Evolutionary conservation across 1,140 invertebrate species (phyloP).

Genomic region (Drosophila insularis): DNA sequence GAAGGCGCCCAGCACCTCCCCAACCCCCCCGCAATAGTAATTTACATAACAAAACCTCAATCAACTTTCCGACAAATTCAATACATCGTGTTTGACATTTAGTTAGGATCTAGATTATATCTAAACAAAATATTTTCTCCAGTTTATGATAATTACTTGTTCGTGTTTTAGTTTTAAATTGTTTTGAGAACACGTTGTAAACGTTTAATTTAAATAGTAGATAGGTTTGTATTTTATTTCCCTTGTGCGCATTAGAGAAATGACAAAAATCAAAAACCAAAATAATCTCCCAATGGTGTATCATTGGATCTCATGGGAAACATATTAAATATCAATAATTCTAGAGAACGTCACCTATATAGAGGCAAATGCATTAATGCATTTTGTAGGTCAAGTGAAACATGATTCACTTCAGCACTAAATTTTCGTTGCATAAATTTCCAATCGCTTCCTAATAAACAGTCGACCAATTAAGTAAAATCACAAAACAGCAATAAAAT

Average conservation of each 20-base stretch:
- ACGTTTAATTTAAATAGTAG: background rate
- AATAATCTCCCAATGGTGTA: conserved; percentile 19
- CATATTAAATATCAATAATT: conserved; percentile 37
- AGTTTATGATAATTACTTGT: conserved; percentile 10
- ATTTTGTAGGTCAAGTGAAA: conserved; percentile 53
- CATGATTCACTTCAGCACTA: conserved; percentile 26
- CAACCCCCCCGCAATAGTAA: background rate
- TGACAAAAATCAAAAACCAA: conserved; percentile 20
- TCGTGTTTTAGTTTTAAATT: conserved; percentile 25
- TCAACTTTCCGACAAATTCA: background rate
- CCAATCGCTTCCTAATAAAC: background rate
- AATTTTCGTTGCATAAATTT: background rate
- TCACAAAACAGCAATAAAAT: too few relatives aligned
- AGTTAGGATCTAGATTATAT: background rate
- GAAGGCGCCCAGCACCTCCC: background rate
- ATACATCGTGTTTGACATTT: background rate
- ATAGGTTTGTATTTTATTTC: background rate
- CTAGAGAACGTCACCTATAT: conserved; percentile 39
- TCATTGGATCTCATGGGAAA: conserved; percentile 10
- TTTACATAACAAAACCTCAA: background rate
- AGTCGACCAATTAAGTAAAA: conserved; percentile 2
- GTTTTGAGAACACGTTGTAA: background rate
- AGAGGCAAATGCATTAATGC: conserved; percentile 22
- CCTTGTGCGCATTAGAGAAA: background rate
- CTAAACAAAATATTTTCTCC: conserved; percentile 24